phyloP scores from a whole-genome alignment of 2,888 invertebrate genomes.

The Catocala sponsa region DNA sequence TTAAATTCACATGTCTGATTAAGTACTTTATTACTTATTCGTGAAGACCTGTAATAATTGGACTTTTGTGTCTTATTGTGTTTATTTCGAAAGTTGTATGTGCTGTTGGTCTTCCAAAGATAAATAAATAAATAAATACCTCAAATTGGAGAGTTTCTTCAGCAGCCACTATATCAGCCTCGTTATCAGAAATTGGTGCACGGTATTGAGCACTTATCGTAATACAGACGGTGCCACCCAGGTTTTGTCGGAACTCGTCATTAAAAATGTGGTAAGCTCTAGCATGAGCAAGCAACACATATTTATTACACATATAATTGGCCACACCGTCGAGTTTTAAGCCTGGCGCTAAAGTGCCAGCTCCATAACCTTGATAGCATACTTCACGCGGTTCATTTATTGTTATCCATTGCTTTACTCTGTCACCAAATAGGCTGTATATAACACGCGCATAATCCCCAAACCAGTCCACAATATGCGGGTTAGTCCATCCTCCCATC shows the following conservation, averaged over 20 bases:
- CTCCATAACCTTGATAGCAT: slow-evolving; percentile 77
- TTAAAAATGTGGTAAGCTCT: slow-evolving; percentile 83
- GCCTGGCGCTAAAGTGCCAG: slow-evolving; percentile 58
- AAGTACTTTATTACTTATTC: too few species aligned
- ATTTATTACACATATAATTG: slow-evolving; percentile 81
- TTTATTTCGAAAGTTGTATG: too few species aligned
- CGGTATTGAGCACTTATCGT: slow-evolving; percentile 61
- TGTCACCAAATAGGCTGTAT: slow-evolving; percentile 78
- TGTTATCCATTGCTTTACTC: slow-evolving; percentile 86
- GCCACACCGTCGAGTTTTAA: slow-evolving; percentile 69
- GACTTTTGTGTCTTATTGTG: too few species aligned
- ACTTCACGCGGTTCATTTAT: slow-evolving; percentile 85
- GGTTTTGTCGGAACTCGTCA: slow-evolving; percentile 68
- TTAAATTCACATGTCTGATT: too few species aligned
- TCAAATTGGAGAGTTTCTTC: slow-evolving; percentile 81
- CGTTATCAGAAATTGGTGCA: slow-evolving; percentile 76
- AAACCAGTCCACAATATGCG: slow-evolving; percentile 77
- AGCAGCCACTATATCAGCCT: slow-evolving; percentile 69
- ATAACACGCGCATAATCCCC: slow-evolving; percentile 76
- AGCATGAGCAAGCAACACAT: slow-evolving; percentile 86
- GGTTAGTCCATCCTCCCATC: slow-evolving; percentile 85
- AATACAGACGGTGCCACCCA: slow-evolving; percentile 58
- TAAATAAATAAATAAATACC: too few species aligned
- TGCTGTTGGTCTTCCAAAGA: too few species aligned
- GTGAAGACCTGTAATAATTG: too few species aligned